Evolutionary conservation across 2,888 invertebrate genomes (phyloP).

Genomic region (Thelaira solivaga): DNA sequence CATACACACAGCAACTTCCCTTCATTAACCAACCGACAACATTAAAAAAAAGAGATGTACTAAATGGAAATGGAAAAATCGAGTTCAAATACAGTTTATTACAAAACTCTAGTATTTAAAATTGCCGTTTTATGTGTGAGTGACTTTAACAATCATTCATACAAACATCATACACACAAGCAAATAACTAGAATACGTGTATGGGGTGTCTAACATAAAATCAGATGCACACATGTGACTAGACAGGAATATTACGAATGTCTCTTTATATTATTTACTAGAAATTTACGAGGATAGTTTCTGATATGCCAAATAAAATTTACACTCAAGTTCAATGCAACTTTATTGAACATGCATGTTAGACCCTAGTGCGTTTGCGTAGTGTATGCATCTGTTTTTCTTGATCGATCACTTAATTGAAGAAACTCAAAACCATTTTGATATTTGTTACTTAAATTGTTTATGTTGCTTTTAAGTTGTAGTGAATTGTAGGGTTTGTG

Average conservation of each 20-base stretch:
- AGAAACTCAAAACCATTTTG: no score
- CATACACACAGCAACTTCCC: not conserved
- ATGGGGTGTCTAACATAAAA: not conserved
- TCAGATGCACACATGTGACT: not conserved
- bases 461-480: no score
- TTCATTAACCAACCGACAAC: not conserved
- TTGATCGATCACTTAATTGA: no score
- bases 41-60: not conserved
- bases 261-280: not conserved
- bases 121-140: constrained; percentile 15
- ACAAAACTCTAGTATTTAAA: constrained; percentile 32
- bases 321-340: no score
- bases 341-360: no score
- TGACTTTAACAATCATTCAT: not conserved
- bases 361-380: no score
- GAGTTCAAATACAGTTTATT: constrained; percentile 27
- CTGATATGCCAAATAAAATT: no score
- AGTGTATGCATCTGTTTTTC: no score
- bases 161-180: not conserved
- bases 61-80: not conserved
- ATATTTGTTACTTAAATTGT: no score
- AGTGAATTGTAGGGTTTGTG: no score
- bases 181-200: not conserved
- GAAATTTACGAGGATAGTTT: no score
- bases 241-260: no score